Evolutionary conservation across 2,797 vertebrate genomes (phyloP), one percentile per base, ranked within the genome.

Genomic region (Myripristis jacobus): DNA sequence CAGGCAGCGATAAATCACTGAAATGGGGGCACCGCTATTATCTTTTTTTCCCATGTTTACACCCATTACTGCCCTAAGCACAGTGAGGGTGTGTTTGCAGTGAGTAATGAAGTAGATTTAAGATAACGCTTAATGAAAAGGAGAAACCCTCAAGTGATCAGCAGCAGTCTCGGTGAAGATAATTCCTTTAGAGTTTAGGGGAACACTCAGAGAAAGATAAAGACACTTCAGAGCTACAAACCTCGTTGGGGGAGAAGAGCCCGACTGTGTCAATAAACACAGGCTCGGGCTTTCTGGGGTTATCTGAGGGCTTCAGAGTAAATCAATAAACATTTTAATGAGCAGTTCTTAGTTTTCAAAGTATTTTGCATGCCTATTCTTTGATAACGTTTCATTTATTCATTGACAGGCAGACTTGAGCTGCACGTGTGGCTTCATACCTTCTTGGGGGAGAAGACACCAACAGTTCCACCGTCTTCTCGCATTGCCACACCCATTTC

Each of bases 401-500:
- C 6, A 21, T 24, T 50, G 15, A 54, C 38, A 52, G 19, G 51
- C 1, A 47, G 34, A 6, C 50, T 64, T n/a, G 36, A 43, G 7
- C n/a, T n/a, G n/a, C 8, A 43, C 3, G 7, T 1, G 46, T 43
- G 16, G 53, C 13, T 59, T 79, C 83, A 71, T 95, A 99, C 98
- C 96, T 99, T 99, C 87, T 99, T 99, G 48, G 98, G 98, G 60
- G 97, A 99, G 86, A 99, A 99, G 18, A 99, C 98, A 0, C 98
- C 98, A 71, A 99, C 85, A 2, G 98, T 99, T 50, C 98, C 98
- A 1, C 98, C 98, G 0, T 99, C 98, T 84, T 99, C 98, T 68
- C 97, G 92, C 95, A 99, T 99, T 77, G 98, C 98, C 60, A 99
- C 98, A 0, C 98, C 98, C 97, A 99, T 99, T 91, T 99, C 98